phyloP scores from a whole-genome alignment of 2,113 vertebrate species.

The Nansenia antarctica region DNA sequence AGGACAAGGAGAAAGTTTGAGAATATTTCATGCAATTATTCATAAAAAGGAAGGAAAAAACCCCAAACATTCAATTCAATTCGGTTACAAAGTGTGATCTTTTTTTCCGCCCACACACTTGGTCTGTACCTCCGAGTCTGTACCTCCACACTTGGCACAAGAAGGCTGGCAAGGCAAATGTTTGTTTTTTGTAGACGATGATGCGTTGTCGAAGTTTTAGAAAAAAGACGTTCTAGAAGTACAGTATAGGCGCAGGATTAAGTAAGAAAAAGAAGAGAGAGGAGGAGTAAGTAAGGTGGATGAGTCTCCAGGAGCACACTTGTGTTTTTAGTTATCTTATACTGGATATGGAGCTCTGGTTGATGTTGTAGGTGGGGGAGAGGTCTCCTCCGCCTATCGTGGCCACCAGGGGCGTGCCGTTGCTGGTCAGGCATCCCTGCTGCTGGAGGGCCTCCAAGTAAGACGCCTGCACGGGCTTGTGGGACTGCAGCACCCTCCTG shows the following conservation, averaged over 20 bases:
- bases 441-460: constrained; percentile 92
- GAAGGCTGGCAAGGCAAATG: constrained; percentile 77
- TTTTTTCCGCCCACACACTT: constrained; percentile 69
- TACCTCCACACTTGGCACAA: constrained; percentile 68
- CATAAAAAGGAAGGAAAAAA: constrained; percentile 62
- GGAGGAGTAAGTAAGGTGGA: constrained; percentile 73
- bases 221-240: constrained; percentile 16
- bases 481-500: constrained; percentile 88
- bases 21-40: constrained; percentile 73
- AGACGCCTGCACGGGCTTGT: constrained; percentile 97
- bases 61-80: too few species aligned
- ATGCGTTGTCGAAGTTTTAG: constrained; percentile 20
- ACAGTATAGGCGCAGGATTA: constrained; percentile 12
- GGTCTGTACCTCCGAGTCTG: constrained; percentile 73
- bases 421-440: constrained; percentile 91
- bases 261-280: constrained; percentile 45
- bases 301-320: constrained; percentile 61
- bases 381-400: constrained; percentile 75
- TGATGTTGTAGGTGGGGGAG: constrained; percentile 84
- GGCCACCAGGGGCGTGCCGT: constrained; percentile 88
- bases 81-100: constrained; percentile 75
- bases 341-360: constrained; percentile 87
- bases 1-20: not conserved
- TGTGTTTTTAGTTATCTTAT: constrained; percentile 95
- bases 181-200: too few species aligned